phyloP scores from a whole-genome alignment of 2,888 invertebrate genomes.

The Escarpia spicata region DNA sequence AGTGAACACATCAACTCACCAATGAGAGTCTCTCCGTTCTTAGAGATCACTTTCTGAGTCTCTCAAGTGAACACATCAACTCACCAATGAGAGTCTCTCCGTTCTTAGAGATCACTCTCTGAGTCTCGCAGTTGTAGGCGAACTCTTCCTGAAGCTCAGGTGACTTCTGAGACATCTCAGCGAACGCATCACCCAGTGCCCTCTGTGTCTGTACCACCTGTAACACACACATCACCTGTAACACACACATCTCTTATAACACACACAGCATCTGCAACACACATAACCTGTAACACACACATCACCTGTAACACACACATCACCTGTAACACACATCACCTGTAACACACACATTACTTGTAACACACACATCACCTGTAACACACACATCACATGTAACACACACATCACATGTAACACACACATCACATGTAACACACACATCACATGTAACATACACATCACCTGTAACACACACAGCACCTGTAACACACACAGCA shows the following conservation, averaged over 20 bases:
- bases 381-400: neutral
- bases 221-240: constrained; percentile 34
- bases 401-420: neutral
- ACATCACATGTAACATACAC: neutral
- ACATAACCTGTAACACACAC: neutral
- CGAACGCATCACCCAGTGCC: constrained; percentile 88
- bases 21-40: too few relatives aligned
- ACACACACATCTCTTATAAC: neutral
- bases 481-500: neutral
- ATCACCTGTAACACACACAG: neutral
- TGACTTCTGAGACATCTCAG: constrained; percentile 94
- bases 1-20: neutral
- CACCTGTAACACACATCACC: neutral
- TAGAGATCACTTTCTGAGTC: neutral
- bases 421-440: neutral
- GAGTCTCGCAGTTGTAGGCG: constrained; percentile 94
- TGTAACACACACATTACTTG: neutral
- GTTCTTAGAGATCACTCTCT: constrained; percentile 73
- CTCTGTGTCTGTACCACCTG: constrained; percentile 87
- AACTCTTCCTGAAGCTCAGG: constrained; percentile 95
- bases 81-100: neutral
- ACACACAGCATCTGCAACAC: neutral
- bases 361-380: too few relatives aligned
- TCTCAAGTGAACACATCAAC: neutral
- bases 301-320: neutral